Evolutionary conservation across 2,113 vertebrate species (phyloP).

Genomic region (Rhipidura dahli): DNA sequence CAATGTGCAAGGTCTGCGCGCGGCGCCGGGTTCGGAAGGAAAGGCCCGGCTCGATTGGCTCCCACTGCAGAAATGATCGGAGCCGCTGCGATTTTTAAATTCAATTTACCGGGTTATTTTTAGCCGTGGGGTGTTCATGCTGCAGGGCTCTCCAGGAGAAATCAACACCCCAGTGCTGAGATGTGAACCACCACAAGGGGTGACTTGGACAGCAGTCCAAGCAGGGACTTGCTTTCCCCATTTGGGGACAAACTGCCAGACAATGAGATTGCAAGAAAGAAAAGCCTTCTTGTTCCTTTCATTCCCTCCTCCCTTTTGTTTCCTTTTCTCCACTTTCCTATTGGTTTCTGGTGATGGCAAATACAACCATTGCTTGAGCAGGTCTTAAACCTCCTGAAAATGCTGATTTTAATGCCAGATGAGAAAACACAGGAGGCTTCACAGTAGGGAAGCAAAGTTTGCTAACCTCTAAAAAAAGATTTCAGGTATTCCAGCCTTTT

Average conservation of each 20-base stretch:
- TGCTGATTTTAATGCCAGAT: neutral
- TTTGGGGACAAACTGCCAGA: neutral
- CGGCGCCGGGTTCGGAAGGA: conserved; percentile 23
- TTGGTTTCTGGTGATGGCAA: neutral
- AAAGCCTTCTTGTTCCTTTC: accelerated
- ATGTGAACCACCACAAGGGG: accelerated
- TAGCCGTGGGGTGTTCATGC: conserved; percentile 30
- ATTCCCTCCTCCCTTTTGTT: neutral
- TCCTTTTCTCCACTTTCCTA: neutral
- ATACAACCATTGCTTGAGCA: neutral
- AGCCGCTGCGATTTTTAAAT: conserved; percentile 17
- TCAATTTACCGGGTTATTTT: conserved; percentile 36
- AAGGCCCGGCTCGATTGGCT: conserved; percentile 55
- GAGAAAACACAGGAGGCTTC: neutral
- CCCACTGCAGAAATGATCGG: conserved; percentile 8
- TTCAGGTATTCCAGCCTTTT: neutral
- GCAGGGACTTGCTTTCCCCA: neutral
- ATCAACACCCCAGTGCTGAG: neutral
- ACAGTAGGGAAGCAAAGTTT: neutral
- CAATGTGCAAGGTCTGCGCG: conserved; percentile 21
- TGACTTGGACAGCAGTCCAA: neutral
- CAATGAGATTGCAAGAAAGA: neutral
- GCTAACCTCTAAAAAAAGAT: neutral
- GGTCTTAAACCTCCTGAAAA: neutral
- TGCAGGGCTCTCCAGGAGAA: conserved; percentile 3